Evolutionary conservation across 2,113 vertebrate genomes (phyloP).

Genomic region (Sinocyclocheilus anophthalmus): DNA sequence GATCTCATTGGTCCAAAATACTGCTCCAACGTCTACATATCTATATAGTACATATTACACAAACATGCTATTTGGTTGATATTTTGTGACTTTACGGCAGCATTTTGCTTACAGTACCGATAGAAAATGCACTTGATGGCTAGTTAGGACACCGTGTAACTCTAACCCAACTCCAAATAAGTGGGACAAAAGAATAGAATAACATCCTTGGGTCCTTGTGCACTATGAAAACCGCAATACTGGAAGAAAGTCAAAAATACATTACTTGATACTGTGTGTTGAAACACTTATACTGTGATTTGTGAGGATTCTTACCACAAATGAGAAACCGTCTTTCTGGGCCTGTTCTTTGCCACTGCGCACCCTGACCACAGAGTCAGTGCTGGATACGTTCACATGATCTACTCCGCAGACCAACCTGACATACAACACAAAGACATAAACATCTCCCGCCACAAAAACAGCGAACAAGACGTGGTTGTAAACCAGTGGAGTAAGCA

Average conservation of each 20-base stretch:
- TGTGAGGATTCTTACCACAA: constrained; percentile 84
- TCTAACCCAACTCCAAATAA: constrained; percentile 1
- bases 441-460: constrained; percentile 57
- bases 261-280: not conserved
- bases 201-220: not conserved
- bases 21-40: not conserved
- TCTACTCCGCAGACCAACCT: constrained; percentile 64
- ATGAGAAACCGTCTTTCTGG: constrained; percentile 81
- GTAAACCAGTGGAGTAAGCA: constrained; percentile 43
- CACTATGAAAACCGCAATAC: not conserved
- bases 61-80: not conserved
- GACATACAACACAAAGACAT: constrained; percentile 48
- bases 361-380: constrained; percentile 81
- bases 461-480: constrained; percentile 41
- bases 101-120: not conserved
- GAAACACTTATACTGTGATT: not conserved
- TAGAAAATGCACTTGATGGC: not conserved
- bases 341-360: constrained; percentile 78
- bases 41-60: not conserved
- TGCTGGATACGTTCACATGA: constrained; percentile 73
- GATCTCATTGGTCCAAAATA: not conserved
- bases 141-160: not conserved
- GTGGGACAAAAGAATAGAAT: not conserved
- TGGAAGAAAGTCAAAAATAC: not conserved
- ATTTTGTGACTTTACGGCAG: not conserved